Base-by-base conservation (phyloP, 2,113 vertebrate genomes). In the Bagarius yarrelli region DNA sequence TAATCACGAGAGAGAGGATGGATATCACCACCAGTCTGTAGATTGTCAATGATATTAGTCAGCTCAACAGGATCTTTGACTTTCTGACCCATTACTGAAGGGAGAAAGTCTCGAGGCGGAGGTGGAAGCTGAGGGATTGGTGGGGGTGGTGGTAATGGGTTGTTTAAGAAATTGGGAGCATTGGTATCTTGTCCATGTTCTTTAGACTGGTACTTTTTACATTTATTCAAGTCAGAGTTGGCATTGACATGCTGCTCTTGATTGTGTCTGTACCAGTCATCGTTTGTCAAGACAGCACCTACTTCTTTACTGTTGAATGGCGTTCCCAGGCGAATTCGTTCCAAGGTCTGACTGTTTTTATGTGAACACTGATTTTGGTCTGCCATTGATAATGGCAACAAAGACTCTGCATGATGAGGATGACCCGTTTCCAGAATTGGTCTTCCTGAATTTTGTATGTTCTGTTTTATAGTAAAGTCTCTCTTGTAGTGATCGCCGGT, bases 281-380 rank as follows among this genome's bases (percentile, higher is more conserved):
- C 81, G 32, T 87, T 84, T 53, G 53, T 84, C 25, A 61, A 52
- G 69, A 40, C 66, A 50, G 73, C 23, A 34, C 30, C 67, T 73
- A 34, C 59, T 34, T 25, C 34, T 36, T 3, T 36, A 40, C 21
- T 12, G 32, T 72, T 56, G 44, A 57, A 80, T 8, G 64, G 55
- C 50, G 71, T 53, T 19, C 30, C 16, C 91, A 92, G 89, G 1
- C 94, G 87, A 76, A 94, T 88, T 80, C 93, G 93, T 55, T 94
- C 93, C 80, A 94, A 91, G 0, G 92, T 93, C 18, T 82, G 36
- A 15, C 23, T 23, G 36, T 18, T 61, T 30, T 75, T 63, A 69
- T 18, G 61, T 8, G 71, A 73, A 27, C 57, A 14, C 47, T 80
- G 64, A 55, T 77, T 70, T 16, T 60, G 59, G 36, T 34, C 76